A percentile compares a stretch with the other conserved stretches of the same genome.
Evolutionary conservation across 2,797 vertebrate species (phyloP).

Genomic region (Oreortyx pictus): DNA sequence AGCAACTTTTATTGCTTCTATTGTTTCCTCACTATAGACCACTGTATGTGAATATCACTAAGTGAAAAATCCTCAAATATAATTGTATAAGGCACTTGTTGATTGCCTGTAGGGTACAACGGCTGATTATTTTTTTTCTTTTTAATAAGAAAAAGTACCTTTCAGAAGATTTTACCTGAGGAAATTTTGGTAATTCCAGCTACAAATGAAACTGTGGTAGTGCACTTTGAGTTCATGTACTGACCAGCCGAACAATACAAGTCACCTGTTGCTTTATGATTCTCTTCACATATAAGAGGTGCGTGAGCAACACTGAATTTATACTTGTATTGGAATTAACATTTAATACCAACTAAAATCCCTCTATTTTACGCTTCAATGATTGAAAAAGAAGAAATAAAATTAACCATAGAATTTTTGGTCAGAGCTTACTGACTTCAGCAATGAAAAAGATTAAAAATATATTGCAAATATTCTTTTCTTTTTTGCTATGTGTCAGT

Average conservation of each 20-base stretch:
- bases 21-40: neutral
- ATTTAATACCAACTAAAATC: neutral
- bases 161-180: neutral
- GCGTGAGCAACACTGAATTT: neutral
- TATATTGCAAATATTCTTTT: neutral
- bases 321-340: neutral
- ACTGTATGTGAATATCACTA: neutral
- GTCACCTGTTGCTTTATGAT: neutral
- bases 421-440: neutral
- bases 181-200: neutral
- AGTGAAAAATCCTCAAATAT: neutral
- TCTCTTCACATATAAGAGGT: neutral
- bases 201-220: neutral
- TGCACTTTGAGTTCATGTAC: neutral
- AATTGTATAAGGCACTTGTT: neutral
- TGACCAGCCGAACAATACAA: neutral
- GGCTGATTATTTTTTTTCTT: neutral
- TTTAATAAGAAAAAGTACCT: neutral
- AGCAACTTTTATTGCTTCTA: no score
- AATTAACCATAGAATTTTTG: neutral
- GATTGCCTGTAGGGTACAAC: neutral
- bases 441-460: neutral
- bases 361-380: neutral
- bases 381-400: neutral
- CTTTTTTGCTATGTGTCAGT: fast-evolving